Base-by-base conservation (phyloP, 2,797 vertebrate genomes). In the Pogonophryne albipinna region DNA sequence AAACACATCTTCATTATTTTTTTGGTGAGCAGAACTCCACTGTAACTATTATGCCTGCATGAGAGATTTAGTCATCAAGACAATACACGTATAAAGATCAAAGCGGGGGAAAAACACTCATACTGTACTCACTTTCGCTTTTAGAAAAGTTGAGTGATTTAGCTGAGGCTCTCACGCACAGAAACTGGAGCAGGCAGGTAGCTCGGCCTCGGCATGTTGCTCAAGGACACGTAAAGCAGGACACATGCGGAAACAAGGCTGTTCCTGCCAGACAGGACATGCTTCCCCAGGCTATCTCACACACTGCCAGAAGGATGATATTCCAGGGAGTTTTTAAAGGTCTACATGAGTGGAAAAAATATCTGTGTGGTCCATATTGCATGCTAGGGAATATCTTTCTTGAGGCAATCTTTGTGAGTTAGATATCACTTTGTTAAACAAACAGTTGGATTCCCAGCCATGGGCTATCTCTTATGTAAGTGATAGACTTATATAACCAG, bases 181-280 rank as follows among this genome's bases (percentile, higher is more conserved):
- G 63, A 71, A 87, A 86, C 2, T 78, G 66, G 85, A 86, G 70
- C 83, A 80, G 58, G 71, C 83, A 80, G 58, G 71, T 56, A 83
- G 53, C 9, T 1, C 4, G 17, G 51, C 61, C 23, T 81, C 57
- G 13, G 64, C 15, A 14, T 66, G 71, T 66, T 71, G 62, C 80
- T 87, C 60, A 78, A 86, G 85, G 89, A 88, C 80, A 78, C 31
- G 27, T 23, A 50, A 82, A 87, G 65, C 62, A 61, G 88, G 90
- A 84, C 79, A 82, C 63, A 38, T 2, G 67, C 50, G 57, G 59
- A 60, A 65, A 75, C 69, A 66, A 77, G 74, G 74, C 50, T 78
- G 78, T 68, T 73, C 59, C 49, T 78, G 77, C 82, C 82, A 68
- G 68, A 13, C 38, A 81, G 68, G 78, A 69, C 52, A 53, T 7